Percentiles rank a stretch among this genome's conserved stretches.
phyloP scores from a whole-genome alignment of 2,797 vertebrate genomes.

The Enoplosus armatus region DNA sequence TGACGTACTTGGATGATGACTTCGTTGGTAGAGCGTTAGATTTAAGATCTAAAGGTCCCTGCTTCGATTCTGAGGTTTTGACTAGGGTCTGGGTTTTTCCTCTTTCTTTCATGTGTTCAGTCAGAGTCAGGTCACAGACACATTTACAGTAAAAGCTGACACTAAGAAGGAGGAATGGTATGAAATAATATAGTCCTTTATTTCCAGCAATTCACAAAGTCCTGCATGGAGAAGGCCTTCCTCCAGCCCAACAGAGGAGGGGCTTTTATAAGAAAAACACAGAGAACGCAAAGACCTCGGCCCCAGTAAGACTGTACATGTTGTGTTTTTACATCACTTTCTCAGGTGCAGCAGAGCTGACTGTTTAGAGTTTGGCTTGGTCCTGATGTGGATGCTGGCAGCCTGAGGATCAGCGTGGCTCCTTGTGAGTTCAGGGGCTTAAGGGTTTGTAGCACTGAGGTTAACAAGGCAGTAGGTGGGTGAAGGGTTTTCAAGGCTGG shows the following conservation, averaged over 20 bases:
- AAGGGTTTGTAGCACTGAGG: constrained; percentile 60
- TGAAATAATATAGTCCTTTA: constrained; percentile 87
- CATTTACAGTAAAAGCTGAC: background rate
- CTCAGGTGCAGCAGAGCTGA: constrained; percentile 28
- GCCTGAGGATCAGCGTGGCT: constrained; percentile 49
- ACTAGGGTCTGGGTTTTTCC: too few relatives aligned
- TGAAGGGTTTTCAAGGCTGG: constrained; percentile 44
- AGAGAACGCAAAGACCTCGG: constrained; percentile 53
- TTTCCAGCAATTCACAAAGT: constrained; percentile 87
- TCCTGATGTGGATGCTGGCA: constrained; percentile 9
- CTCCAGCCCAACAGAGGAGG: constrained; percentile 66
- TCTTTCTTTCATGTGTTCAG: too few relatives aligned
- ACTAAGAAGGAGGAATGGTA: constrained; percentile 67
- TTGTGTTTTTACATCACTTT: constrained; percentile 24
- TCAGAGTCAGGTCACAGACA: background rate
- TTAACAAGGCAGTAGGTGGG: constrained; percentile 66
- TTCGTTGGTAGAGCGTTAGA: too few relatives aligned
- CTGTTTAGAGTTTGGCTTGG: constrained; percentile 24
- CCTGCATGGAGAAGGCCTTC: constrained; percentile 74
- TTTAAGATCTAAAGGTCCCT: too few relatives aligned
- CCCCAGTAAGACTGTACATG: constrained; percentile 38
- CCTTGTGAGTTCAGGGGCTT: constrained; percentile 45
- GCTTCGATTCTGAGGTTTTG: too few relatives aligned
- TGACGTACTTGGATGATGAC: too few relatives aligned
- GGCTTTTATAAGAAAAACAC: constrained; percentile 57